Evolutionary conservation across 2,113 vertebrate species (phyloP).

Genomic region (Toxostoma redivivum): DNA sequence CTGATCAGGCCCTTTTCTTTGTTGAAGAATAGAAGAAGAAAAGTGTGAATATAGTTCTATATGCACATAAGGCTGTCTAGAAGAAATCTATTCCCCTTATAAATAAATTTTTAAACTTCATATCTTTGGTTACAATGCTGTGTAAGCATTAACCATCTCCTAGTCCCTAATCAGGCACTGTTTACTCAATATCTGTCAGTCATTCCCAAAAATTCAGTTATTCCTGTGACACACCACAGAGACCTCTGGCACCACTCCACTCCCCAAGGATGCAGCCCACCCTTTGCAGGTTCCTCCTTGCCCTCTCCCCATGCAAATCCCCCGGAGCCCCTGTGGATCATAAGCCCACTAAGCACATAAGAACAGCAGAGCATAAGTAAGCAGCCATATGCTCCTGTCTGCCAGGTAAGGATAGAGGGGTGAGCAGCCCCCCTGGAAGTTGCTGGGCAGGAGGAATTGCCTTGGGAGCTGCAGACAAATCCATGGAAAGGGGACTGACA

Average conservation of each 20-base stretch:
- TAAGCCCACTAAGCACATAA: not conserved
- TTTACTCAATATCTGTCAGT: not conserved
- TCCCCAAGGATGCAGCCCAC: not conserved
- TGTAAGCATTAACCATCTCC: not conserved
- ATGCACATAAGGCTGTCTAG: not conserved
- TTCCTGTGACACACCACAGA: accelerated
- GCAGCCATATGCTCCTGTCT: not conserved
- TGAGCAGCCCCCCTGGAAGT: not conserved
- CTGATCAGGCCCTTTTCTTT: not conserved
- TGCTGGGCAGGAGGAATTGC: not conserved
- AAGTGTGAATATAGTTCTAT: not conserved
- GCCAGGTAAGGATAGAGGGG: not conserved
- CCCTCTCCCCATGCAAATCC: not conserved
- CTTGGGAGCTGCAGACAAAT: not conserved
- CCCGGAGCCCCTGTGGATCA: accelerated
- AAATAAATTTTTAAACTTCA: not conserved
- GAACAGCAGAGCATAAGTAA: not conserved
- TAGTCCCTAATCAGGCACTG: not conserved
- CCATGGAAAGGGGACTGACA: not conserved
- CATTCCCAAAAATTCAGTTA: not conserved
- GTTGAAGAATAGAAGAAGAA: not conserved
- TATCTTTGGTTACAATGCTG: accelerated
- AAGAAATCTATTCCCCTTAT: not conserved
- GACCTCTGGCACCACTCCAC: accelerated
- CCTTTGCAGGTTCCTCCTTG: not conserved